These are phyloP conservation scores for Listronotus bonariensis DNA, from an alignment of 1,140 invertebrate species.

Conservation along the genomic window DNA sequence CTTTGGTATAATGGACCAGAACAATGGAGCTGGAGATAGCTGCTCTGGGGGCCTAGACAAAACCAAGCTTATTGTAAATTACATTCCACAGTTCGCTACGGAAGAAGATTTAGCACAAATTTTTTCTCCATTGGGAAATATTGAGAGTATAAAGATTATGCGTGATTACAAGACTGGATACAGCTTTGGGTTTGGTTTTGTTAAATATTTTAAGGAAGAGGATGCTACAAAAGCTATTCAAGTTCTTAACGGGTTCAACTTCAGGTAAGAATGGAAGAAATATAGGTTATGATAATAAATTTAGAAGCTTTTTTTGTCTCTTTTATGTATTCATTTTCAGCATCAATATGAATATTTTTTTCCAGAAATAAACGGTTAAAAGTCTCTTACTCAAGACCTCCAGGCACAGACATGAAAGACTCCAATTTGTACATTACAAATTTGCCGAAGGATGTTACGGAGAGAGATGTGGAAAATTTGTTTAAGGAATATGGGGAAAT, in stretches of 20 bases:
- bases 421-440: slow-evolving; percentile 95
- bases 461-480: slow-evolving; percentile 79
- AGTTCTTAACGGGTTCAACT: slow-evolving; percentile 79
- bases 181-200: slow-evolving; percentile 95
- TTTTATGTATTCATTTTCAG: too few relatives aligned
- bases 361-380: slow-evolving; percentile 61
- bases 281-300: too few relatives aligned
- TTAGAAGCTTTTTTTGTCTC: too few relatives aligned
- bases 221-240: slow-evolving; percentile 86
- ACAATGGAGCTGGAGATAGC: slow-evolving; percentile 45
- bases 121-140: slow-evolving; percentile 83
- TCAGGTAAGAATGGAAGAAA: slow-evolving; percentile 40
- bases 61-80: slow-evolving; percentile 94
- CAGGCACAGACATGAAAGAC: slow-evolving; percentile 91
- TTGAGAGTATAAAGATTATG: slow-evolving; percentile 91
- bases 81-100: slow-evolving; percentile 90
- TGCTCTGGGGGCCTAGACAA: slow-evolving; percentile 45
- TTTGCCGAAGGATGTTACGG: slow-evolving; percentile 82
- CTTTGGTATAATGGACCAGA: slow-evolving; percentile 27
- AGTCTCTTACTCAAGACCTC: slow-evolving; percentile 90
- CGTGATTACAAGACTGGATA: slow-evolving; percentile 90
- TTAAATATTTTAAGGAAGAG: slow-evolving; percentile 84
- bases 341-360: slow-evolving; percentile 8
- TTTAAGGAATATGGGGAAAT: slow-evolving; percentile 88
- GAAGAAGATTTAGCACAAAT: slow-evolving; percentile 88